These are phyloP conservation scores for Megalops cyprinoides DNA, from an alignment of 2,797 vertebrate genomes.

Conservation along the genomic window DNA sequence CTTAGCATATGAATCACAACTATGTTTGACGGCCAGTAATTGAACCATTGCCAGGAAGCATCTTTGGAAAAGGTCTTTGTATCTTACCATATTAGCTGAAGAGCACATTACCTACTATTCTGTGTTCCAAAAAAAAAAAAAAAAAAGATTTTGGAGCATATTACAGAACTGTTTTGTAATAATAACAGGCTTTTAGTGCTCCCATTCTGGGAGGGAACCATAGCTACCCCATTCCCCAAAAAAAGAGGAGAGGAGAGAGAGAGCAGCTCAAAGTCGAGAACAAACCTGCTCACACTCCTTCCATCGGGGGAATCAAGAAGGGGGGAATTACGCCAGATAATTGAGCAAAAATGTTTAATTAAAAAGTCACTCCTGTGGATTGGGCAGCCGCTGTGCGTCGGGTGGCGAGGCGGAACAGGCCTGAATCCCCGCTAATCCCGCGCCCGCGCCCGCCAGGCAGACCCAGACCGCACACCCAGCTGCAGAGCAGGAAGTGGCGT, in stretches of 20 bases:
- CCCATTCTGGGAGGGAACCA: background rate
- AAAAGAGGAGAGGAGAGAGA: background rate
- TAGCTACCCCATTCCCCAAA: background rate
- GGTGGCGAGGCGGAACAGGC: background rate
- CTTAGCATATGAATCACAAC: too few species aligned
- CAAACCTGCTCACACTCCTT: background rate
- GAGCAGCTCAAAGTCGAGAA: background rate
- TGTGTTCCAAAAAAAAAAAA: background rate
- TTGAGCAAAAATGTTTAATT: background rate
- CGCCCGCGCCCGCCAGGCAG: background rate
- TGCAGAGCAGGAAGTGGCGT: background rate
- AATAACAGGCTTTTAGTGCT: too few species aligned
- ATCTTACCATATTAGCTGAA: too few species aligned
- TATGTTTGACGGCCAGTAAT: too few species aligned
- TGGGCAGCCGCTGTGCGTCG: too few species aligned
- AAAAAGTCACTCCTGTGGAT: background rate
- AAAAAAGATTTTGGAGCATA: too few species aligned
- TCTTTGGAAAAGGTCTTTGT: too few species aligned
- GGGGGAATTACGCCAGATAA: background rate
- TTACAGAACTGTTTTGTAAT: too few species aligned
- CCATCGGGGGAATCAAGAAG: background rate
- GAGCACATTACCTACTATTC: too few species aligned
- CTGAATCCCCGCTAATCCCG: background rate
- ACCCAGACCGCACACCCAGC: background rate
- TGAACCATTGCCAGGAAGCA: too few species aligned